Evolutionary conservation across 2,888 invertebrate species (phyloP).

Genomic region (Orthosia cruda): DNA sequence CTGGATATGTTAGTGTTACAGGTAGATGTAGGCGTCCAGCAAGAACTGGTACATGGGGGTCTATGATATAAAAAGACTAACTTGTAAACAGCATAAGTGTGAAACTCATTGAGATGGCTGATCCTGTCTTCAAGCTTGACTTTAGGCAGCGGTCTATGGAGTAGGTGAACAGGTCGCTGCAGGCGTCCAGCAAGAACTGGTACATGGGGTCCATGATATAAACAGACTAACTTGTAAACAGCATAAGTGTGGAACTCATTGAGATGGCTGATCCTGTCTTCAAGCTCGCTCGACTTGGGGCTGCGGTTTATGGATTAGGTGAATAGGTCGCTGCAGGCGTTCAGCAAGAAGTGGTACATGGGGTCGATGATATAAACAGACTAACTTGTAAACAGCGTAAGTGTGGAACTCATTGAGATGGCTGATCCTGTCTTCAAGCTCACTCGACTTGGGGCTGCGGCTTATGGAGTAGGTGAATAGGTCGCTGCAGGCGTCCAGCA

Average conservation of each 20-base stretch:
- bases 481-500: slow-evolving; percentile 96
- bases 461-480: slow-evolving; percentile 96
- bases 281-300: slow-evolving; percentile 93
- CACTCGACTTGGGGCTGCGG: slow-evolving; percentile 94
- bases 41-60: slow-evolving; percentile 96
- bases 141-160: slow-evolving; percentile 97
- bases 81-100: too few relatives aligned
- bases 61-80: too few relatives aligned
- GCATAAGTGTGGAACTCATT: slow-evolving; percentile 97
- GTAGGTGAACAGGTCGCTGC: slow-evolving; percentile 95
- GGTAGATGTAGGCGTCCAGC: slow-evolving; percentile 95
- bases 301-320: slow-evolving; percentile 96
- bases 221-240: slow-evolving; percentile 93
- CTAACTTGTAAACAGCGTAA: slow-evolving; percentile 95
- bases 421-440: slow-evolving; percentile 94
- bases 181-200: slow-evolving; percentile 97
- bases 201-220: slow-evolving; percentile 96
- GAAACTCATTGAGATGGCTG: too few relatives aligned
- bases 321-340: slow-evolving; percentile 96
- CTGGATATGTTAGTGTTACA: too few relatives aligned
- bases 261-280: slow-evolving; percentile 94
- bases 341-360: slow-evolving; percentile 97
- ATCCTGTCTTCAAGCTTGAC: slow-evolving; percentile 94
- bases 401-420: slow-evolving; percentile 95
- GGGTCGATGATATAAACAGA: slow-evolving; percentile 92